These are phyloP conservation scores for Tenualosa ilisha DNA, from an alignment of 2,797 vertebrate genomes.

Conservation along the genomic window DNA sequence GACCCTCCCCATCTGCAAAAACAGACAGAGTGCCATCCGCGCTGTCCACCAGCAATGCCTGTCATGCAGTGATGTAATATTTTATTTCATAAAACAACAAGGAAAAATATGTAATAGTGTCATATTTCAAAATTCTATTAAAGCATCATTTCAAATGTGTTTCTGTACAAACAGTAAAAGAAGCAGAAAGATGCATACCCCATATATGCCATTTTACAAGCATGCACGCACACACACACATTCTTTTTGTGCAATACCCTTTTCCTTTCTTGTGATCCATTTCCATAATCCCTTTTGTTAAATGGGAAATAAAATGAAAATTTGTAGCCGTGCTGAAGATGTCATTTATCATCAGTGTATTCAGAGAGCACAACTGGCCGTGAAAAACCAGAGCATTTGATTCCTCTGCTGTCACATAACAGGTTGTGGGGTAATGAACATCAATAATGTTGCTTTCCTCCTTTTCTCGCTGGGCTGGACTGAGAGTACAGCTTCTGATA, in stretches of 20 bases:
- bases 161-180: background rate
- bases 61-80: background rate
- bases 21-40: background rate
- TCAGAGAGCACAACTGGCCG: slow-evolving; percentile 12
- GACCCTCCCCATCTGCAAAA: background rate
- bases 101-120: background rate
- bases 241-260: background rate
- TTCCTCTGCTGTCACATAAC: slow-evolving; percentile 19
- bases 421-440: slow-evolving; percentile 24
- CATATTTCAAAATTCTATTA: slow-evolving; percentile 19
- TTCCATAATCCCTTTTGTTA: slow-evolving; percentile 26
- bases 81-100: background rate
- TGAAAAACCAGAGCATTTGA: slow-evolving; percentile 24
- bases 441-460: background rate
- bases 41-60: background rate
- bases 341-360: slow-evolving; percentile 27
- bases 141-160: background rate
- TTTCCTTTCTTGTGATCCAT: slow-evolving; percentile 17
- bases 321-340: slow-evolving; percentile 21
- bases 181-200: background rate
- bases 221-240: background rate
- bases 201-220: too few relatives aligned
- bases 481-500: background rate
- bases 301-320: slow-evolving; percentile 37
- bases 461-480: background rate